Base-by-base conservation (phyloP, 2,888 invertebrate genomes). In the Drosophila hamatofila region DNA sequence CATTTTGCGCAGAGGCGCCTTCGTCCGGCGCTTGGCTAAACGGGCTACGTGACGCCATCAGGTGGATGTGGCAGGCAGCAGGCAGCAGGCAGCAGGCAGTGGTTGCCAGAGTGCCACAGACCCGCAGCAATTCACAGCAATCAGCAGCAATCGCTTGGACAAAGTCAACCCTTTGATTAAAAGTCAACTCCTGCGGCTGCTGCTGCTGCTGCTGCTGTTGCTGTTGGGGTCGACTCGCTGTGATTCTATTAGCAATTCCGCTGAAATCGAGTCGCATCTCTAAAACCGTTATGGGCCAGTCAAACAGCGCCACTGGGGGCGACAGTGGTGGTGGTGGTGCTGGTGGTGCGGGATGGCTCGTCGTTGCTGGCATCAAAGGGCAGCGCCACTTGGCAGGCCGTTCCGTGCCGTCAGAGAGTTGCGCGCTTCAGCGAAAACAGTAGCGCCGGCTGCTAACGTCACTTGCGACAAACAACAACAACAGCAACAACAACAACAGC, bases 381-480 rank as follows among this genome's bases (percentile, higher is more conserved):
- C 75, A 88, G 88, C 83, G 88, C 83, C 88, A 88, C 83, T 84
- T 87, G 83, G 75, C 88, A 49, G 82, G 74, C 73, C 80, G 88
- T 84, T 88, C 88, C 81, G 77, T 64, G 57, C 78, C 80, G 80
- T 67, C 85, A 78, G 75, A 70, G 70, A 75, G 73, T 61, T 81
- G 77, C 68, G 82, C 87, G 90, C 87, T 88, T 91, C 78, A 90
- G 64, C 77, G 87, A 77, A 86, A 89, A 90, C 91, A 90, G 90
- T 90, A 91, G 91, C 90, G 90, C 90, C 88, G 85, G 75, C 56
- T 78, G 49, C 73, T 58, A 74, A 64, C 67, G 62, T 60, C 72
- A 75, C 65, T 67, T 63, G 71, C 72, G 58, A 49, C 52, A 54
- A 63, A 52, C 51, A 56, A 37, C 62, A 61, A 51, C 63, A 49